phyloP scores from a whole-genome alignment of 2,113 vertebrate species.

The Tupaia chinensis region DNA sequence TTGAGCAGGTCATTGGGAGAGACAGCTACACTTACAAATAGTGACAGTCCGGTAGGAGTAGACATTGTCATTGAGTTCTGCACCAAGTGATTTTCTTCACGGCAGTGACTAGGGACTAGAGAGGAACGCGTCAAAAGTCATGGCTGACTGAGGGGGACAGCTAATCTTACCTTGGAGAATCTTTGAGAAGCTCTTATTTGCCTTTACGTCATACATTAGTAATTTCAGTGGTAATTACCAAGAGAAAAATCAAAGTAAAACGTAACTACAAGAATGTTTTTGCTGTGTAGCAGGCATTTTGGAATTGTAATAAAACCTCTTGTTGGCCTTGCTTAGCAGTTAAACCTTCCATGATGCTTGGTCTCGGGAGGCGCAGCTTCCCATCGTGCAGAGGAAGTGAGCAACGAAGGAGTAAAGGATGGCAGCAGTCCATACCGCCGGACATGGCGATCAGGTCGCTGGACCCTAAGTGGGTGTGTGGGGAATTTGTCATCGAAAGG shows the following conservation, averaged over 20 bases:
- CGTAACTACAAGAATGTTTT: conserved; percentile 12
- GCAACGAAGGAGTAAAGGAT: neutral
- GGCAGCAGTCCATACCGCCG: neutral
- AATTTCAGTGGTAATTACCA: conserved; percentile 8
- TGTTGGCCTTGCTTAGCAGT: neutral
- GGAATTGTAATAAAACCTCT: neutral
- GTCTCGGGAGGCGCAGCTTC: neutral
- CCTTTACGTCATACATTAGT: neutral
- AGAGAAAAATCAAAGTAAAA: neutral
- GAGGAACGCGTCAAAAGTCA: neutral
- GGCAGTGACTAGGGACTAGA: neutral
- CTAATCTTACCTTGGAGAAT: neutral
- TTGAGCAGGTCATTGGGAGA: neutral
- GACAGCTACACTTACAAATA: neutral
- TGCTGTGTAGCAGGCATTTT: conserved; percentile 17
- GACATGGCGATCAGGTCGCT: neutral
- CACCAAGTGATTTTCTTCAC: conserved; percentile 33
- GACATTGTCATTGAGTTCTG: neutral
- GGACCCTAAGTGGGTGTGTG: neutral
- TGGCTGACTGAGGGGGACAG: neutral
- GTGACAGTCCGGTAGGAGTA: neutral
- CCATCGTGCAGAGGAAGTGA: neutral
- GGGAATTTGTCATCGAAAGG: neutral
- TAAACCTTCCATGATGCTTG: neutral
- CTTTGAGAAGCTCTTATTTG: neutral